Evolutionary conservation across 2,888 invertebrate species (phyloP).

Genomic region (Torymus auratus): DNA sequence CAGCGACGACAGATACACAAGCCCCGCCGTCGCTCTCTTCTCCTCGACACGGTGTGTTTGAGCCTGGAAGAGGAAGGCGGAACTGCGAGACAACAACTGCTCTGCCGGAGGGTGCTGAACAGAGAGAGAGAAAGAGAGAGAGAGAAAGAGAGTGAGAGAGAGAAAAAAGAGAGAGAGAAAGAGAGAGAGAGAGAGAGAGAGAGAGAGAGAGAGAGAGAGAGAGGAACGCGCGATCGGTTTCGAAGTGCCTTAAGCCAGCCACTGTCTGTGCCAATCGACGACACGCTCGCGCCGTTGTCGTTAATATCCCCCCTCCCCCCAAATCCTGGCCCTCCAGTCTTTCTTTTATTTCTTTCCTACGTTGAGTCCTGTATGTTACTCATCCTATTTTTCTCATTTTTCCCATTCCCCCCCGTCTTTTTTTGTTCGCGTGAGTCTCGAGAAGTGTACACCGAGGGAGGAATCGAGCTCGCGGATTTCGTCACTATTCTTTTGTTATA

Average conservation of each 20-base stretch:
- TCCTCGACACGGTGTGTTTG: too few relatives aligned
- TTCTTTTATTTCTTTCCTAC: not conserved
- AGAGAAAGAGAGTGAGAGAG: too few relatives aligned
- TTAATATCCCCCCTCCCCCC: not conserved
- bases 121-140: not conserved
- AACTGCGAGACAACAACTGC: too few relatives aligned
- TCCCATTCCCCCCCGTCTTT: too few relatives aligned
- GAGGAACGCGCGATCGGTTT: constrained; percentile 66
- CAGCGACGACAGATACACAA: too few relatives aligned
- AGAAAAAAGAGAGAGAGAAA: not conserved
- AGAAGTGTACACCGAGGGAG: too few relatives aligned
- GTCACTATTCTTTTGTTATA: not conserved
- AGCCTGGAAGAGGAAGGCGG: too few relatives aligned
- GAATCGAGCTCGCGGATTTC: too few relatives aligned
- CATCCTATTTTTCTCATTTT: too few relatives aligned
- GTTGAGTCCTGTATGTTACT: too few relatives aligned
- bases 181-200: not conserved
- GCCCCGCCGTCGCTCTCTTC: too few relatives aligned
- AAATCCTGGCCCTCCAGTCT: not conserved
- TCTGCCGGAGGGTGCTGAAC: not conserved
- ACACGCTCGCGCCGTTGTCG: constrained; percentile 39
- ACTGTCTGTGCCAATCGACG: constrained; percentile 74
- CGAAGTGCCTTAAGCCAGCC: constrained; percentile 75
- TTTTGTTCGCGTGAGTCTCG: too few relatives aligned
- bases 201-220: constrained; percentile 59